Percentiles rank a stretch among this genome's conserved stretches.
Conservation (phyloP, 2,113 vertebrate species). For the Oryctolagus cuniculus region DNA sequence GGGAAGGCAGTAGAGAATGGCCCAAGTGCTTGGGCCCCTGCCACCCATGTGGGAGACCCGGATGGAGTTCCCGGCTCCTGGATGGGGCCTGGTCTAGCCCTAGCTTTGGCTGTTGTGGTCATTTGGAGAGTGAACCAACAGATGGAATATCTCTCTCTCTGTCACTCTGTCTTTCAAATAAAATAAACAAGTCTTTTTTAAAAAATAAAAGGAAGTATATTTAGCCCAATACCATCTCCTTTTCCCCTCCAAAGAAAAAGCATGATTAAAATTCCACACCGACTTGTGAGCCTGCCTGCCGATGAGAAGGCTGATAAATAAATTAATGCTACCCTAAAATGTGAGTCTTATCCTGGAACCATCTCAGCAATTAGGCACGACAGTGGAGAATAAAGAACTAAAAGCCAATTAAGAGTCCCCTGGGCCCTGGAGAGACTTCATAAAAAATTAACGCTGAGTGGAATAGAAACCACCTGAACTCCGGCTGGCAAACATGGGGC, state of each 20-base stretch:
- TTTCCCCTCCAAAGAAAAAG: slow-evolving; percentile 7
- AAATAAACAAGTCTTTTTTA: too few relatives aligned
- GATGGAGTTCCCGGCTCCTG: too few relatives aligned
- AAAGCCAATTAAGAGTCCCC: slow-evolving; percentile 59
- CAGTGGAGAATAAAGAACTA: slow-evolving; percentile 69
- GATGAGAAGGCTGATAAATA: slow-evolving; percentile 31
- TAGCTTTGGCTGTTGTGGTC: too few relatives aligned
- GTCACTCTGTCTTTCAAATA: too few relatives aligned
- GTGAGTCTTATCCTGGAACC: slow-evolving; percentile 32
- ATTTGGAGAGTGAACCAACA: too few relatives aligned
- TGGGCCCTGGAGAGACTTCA: slow-evolving; percentile 50
- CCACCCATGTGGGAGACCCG: too few relatives aligned
- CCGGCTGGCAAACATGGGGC: slow-evolving; percentile 20
- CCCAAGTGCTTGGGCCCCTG: too few relatives aligned
- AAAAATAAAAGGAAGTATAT: neutral
- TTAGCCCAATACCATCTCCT: neutral
- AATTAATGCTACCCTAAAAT: slow-evolving; percentile 55
- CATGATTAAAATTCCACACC: neutral
- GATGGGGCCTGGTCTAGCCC: too few relatives aligned
- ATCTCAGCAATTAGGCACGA: slow-evolving; percentile 58
- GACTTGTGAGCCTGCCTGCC: neutral
- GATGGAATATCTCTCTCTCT: too few relatives aligned
- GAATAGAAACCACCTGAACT: slow-evolving; percentile 60
- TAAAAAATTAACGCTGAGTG: slow-evolving; percentile 70
- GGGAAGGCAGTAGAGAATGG: too few relatives aligned